Evolutionary conservation across 2,797 vertebrate genomes (phyloP), one percentile per base, ranked within the genome.

Genomic region (Lepus oiostolus): DNA sequence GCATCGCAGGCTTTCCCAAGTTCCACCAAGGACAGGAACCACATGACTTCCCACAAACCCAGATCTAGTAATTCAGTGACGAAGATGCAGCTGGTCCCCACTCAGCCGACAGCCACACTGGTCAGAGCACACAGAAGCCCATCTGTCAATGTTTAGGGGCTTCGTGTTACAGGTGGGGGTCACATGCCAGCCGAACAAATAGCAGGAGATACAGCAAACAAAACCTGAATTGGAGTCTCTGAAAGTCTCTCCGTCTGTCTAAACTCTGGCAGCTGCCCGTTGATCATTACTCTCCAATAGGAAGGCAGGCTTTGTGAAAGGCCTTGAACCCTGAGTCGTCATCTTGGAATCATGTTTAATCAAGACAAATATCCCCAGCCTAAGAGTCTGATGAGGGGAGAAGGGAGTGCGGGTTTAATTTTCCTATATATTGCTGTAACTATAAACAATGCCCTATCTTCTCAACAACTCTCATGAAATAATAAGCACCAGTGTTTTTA

Each of bases 381-480:
- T 88, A 85, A 96, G 79, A 95, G 38, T 24, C 74, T 4, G 11
- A 77, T 35, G 70, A 65, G 35, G 50, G 52, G 63, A 84, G 70
- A 87, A 62, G 70, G 95, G 89, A 93, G 86, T 72, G 32, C 9
- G 19, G 76, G 68, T 94, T 97, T 90, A 83, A 95, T 90, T 97
- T 97, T 94, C 95, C 67, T 95, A 91, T 77, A 96, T 79, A 92
- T 88, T 95, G 60, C 81, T 82, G 47, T 94, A 96, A 94, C 97
- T 96, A 88, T 96, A 97, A 94, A 94, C 93, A 96, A 62, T 60
- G 74, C 63, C 89, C 95, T 92, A 96, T 96, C 86, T 95, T 93
- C 95, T 92, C 92, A 93, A 95, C 70, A 91, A 96, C 76, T 88
- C 86, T 83, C 93, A 86, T 90, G 90, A 96, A 96, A 97, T 93